Percentiles rank a stretch among this genome's conserved stretches.
These are phyloP conservation scores for Bucorvus abyssinicus DNA, from an alignment of 2,797 vertebrate genomes.

Conservation along the genomic window DNA sequence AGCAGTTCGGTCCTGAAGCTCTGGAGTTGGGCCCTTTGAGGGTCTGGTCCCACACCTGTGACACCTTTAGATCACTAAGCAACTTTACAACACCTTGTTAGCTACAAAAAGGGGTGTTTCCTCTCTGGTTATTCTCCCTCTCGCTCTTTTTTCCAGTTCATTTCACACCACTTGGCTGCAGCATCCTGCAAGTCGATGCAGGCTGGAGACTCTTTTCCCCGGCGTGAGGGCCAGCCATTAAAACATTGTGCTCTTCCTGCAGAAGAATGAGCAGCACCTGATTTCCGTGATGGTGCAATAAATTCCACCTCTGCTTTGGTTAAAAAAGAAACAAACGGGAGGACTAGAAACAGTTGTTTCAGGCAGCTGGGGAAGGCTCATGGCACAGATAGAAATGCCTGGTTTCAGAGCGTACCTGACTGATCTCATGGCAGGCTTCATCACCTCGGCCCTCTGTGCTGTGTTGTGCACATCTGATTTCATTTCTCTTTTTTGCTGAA, in stretches of 20 bases:
- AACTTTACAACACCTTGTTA: background rate
- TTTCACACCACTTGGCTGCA: background rate
- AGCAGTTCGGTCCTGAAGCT: conserved; percentile 41
- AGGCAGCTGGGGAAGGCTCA: background rate
- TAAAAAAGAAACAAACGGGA: background rate
- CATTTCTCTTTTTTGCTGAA: background rate
- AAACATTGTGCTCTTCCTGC: background rate
- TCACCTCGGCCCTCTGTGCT: background rate
- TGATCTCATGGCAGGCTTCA: background rate
- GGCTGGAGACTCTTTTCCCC: background rate
- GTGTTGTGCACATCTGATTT: background rate
- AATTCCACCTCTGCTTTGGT: background rate
- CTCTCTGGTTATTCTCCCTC: background rate
- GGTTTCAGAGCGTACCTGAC: background rate
- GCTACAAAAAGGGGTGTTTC: background rate
- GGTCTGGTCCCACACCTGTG: background rate
- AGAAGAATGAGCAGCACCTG: background rate
- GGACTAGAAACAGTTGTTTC: background rate
- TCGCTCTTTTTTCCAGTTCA: background rate
- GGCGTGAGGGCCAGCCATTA: background rate
- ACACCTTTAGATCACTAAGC: background rate
- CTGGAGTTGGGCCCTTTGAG: background rate
- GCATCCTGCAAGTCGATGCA: background rate
- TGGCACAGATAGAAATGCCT: background rate
- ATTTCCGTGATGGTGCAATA: background rate